phyloP scores from a whole-genome alignment of 1,140 invertebrate genomes.

The Solenopsis fugax region DNA sequence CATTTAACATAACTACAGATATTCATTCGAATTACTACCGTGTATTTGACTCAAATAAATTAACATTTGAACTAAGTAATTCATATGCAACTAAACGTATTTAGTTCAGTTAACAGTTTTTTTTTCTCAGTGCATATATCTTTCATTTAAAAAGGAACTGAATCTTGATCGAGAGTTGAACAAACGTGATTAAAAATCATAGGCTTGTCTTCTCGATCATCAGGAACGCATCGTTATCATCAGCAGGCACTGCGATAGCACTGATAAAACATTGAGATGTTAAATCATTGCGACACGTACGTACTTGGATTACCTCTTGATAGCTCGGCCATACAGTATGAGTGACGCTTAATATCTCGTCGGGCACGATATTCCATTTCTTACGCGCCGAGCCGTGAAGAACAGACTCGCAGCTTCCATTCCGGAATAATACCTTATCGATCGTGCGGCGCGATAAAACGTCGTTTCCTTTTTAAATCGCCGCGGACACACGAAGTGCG shows the following conservation, averaged over 20 bases:
- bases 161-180: neutral
- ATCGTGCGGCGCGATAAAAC: constrained; percentile 67
- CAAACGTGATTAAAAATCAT: constrained; percentile 16
- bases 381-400: constrained; percentile 49
- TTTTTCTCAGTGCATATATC: too few relatives aligned
- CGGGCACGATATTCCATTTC: constrained; percentile 60
- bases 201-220: neutral
- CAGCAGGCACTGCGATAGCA: neutral
- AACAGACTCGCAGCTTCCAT: constrained; percentile 52
- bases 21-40: too few relatives aligned
- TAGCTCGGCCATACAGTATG: constrained; percentile 29
- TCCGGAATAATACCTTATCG: constrained; percentile 70
- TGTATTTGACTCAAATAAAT: too few relatives aligned
- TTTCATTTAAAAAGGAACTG: neutral
- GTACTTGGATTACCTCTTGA: constrained; percentile 36
- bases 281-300: constrained; percentile 34
- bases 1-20: too few relatives aligned
- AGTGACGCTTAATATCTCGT: constrained; percentile 63
- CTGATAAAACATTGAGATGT: constrained; percentile 49
- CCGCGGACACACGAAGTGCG: constrained; percentile 69
- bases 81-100: too few relatives aligned
- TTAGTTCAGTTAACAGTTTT: too few relatives aligned
- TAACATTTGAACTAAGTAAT: too few relatives aligned
- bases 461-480: constrained; percentile 73
- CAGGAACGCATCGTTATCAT: constrained; percentile 15